Conservation (phyloP, 2,797 vertebrate genomes). For the Pseudochromis fuscus region DNA sequence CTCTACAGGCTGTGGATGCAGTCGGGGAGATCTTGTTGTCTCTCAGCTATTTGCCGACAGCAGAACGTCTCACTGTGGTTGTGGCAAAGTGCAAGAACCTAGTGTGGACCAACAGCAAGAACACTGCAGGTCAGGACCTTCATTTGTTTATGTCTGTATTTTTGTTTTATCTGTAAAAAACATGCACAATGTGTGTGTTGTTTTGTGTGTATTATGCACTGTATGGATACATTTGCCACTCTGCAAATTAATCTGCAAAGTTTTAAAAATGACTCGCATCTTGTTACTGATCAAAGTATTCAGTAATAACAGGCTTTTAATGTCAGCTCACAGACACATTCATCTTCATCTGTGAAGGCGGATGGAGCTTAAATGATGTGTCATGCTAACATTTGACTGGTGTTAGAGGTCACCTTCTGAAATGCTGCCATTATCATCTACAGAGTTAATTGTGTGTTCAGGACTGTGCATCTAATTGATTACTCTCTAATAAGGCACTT, state of each 20-base stretch:
- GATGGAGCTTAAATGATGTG: slow-evolving; percentile 13
- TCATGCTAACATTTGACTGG: background rate
- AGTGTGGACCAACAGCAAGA: slow-evolving; percentile 92
- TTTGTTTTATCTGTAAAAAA: background rate
- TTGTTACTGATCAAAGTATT: background rate
- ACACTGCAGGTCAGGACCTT: slow-evolving; percentile 88
- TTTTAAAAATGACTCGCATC: background rate
- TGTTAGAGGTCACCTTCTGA: slow-evolving; percentile 39
- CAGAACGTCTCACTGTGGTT: slow-evolving; percentile 96
- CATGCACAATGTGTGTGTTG: background rate
- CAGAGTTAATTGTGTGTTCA: slow-evolving; percentile 18
- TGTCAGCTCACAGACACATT: slow-evolving; percentile 9
- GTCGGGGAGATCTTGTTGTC: slow-evolving; percentile 97
- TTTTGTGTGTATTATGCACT: background rate
- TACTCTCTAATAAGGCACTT: slow-evolving; percentile 25
- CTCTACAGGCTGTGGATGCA: slow-evolving; percentile 88
- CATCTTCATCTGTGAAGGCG: slow-evolving; percentile 8
- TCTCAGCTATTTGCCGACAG: slow-evolving; percentile 96
- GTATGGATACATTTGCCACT: background rate
- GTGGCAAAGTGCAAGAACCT: slow-evolving; percentile 98
- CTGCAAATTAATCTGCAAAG: slow-evolving; percentile 1
- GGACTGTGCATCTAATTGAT: slow-evolving; percentile 20
- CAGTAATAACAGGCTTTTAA: slow-evolving; percentile 13
- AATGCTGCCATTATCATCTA: slow-evolving; percentile 15
- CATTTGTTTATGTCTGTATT: background rate